A percentile compares a stretch with the other conserved stretches of the same genome.
These are phyloP conservation scores for Nemoura dubitans DNA, from an alignment of 2,888 invertebrate species.

Conservation along the genomic window DNA sequence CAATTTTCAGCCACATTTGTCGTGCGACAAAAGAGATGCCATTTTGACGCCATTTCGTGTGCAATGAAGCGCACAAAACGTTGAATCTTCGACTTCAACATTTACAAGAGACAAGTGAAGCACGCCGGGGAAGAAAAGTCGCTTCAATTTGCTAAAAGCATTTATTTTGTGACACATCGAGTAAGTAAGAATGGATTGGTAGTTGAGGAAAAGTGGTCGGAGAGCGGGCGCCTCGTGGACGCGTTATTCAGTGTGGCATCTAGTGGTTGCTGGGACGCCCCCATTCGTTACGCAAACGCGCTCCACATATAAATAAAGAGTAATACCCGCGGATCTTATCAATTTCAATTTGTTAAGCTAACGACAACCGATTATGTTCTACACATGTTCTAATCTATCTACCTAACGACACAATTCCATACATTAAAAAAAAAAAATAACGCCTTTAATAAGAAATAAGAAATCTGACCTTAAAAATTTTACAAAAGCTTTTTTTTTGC, in stretches of 20 bases:
- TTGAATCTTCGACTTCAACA: conserved; percentile 42
- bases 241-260: not conserved
- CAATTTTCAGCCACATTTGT: conserved; percentile 47
- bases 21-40: conserved; percentile 45
- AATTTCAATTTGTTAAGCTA: not conserved
- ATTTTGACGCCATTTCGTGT: conserved; percentile 49
- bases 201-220: conserved; percentile 30
- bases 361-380: not conserved
- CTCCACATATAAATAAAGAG: not conserved
- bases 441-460: too few species aligned
- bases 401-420: not conserved
- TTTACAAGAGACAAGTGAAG: conserved; percentile 30
- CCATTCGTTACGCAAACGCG: not conserved
- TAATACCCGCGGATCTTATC: not conserved
- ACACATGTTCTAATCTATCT: not conserved
- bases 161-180: conserved; percentile 38
- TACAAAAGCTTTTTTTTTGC: not conserved
- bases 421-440: too few species aligned
- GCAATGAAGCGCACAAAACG: conserved; percentile 45
- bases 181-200: conserved; percentile 30
- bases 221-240: not conserved
- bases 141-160: conserved; percentile 41
- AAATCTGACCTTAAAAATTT: not conserved
- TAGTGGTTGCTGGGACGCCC: not conserved
- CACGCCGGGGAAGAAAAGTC: conserved; percentile 33